Percentiles rank a stretch among this genome's conserved stretches.
Evolutionary conservation across 2,797 vertebrate species (phyloP).

Genomic region (Harpagifer antarcticus): DNA sequence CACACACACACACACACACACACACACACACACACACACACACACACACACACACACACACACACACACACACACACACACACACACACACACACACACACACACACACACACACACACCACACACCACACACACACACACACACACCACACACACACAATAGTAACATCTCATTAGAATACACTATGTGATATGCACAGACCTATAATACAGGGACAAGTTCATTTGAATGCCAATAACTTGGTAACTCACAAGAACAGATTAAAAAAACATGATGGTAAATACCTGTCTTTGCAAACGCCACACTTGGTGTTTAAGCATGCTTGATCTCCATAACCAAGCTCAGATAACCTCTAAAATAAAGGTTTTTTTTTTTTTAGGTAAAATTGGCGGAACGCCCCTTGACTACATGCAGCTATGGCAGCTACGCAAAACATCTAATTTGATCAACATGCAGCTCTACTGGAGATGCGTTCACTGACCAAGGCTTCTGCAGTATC

Average conservation of each 20-base stretch:
- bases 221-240: not conserved
- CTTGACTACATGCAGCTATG: not conserved
- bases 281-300: not conserved
- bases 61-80: too few relatives aligned
- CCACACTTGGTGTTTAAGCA: not conserved
- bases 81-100: too few relatives aligned
- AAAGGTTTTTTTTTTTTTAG: not conserved
- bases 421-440: not conserved
- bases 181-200: not conserved
- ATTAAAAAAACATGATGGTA: not conserved
- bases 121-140: too few relatives aligned
- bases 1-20: not conserved
- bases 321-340: not conserved
- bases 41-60: too few relatives aligned
- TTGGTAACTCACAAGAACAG: not conserved
- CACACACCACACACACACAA: too few relatives aligned
- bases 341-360: not conserved
- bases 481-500: not conserved
- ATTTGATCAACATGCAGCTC: not conserved
- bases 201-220: not conserved
- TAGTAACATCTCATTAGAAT: slow-evolving; percentile 14
- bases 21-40: too few relatives aligned
- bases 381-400: not conserved
- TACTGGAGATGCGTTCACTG: not conserved
- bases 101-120: too few relatives aligned